These are phyloP conservation scores for Tupiocoris notatus DNA, from an alignment of 2,888 invertebrate species.

Conservation along the genomic window DNA sequence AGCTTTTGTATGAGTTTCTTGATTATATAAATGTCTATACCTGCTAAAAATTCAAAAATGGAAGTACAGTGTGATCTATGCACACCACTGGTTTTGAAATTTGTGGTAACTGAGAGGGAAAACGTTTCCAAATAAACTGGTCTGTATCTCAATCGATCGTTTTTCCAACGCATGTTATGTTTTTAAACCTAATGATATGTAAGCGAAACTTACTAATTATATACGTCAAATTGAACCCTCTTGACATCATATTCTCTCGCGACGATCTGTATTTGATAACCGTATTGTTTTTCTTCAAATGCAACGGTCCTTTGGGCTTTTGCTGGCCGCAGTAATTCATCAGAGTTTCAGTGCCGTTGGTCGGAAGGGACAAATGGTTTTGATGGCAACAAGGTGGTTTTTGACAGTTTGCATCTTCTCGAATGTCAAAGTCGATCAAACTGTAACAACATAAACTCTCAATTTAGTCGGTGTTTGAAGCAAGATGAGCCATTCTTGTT, in stretches of 20 bases:
- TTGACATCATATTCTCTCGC: slow-evolving; percentile 43
- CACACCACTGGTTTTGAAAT: too few relatives aligned
- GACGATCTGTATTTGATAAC: slow-evolving; percentile 49
- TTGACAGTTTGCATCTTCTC: slow-evolving; percentile 49
- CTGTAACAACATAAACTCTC: slow-evolving; percentile 42
- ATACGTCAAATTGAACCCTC: slow-evolving; percentile 49
- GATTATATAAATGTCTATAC: too few relatives aligned
- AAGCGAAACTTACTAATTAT: slow-evolving; percentile 43
- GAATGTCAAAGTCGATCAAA: slow-evolving; percentile 50
- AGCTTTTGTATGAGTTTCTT: too few relatives aligned
- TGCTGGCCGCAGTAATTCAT: slow-evolving; percentile 41
- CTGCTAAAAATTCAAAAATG: too few relatives aligned
- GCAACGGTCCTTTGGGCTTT: slow-evolving; percentile 26
- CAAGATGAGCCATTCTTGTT: too few relatives aligned
- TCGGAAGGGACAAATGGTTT: slow-evolving; percentile 50
- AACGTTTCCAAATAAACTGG: too few relatives aligned
- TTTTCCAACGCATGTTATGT: too few relatives aligned
- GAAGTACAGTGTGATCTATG: too few relatives aligned
- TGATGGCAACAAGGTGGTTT: slow-evolving; percentile 49
- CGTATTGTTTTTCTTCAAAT: slow-evolving; percentile 20
- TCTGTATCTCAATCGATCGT: too few relatives aligned
- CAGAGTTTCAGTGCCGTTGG: slow-evolving; percentile 45
- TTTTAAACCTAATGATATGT: too few relatives aligned
- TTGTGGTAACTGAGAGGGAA: too few relatives aligned
- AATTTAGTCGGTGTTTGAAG: too few relatives aligned